These are phyloP conservation scores for Mormyrus lacerda DNA, from an alignment of 2,113 vertebrate species.

Conservation along the genomic window DNA sequence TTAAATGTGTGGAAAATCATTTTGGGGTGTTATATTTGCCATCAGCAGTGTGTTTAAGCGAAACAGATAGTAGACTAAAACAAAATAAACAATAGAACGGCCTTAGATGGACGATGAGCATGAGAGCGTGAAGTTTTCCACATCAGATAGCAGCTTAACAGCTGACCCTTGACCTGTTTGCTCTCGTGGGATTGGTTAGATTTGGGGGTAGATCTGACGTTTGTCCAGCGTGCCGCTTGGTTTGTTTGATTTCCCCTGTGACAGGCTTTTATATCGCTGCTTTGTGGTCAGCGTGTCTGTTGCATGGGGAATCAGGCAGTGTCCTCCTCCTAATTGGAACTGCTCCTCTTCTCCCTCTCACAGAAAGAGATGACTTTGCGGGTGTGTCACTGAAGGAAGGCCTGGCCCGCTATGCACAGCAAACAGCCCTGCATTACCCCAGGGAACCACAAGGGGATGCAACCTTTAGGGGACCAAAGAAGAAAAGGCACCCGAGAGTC, in stretches of 20 bases:
- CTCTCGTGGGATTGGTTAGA: not conserved
- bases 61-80: not conserved
- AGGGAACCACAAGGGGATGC: not conserved
- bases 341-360: slow-evolving; percentile 40
- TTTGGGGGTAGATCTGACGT: not conserved
- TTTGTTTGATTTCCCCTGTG: not conserved
- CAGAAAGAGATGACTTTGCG: slow-evolving; percentile 74
- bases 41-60: not conserved
- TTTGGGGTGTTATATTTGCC: not conserved
- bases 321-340: not conserved
- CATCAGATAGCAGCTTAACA: not conserved
- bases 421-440: not conserved
- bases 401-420: not conserved
- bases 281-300: not conserved
- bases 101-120: not conserved
- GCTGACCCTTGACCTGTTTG: not conserved
- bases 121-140: not conserved
- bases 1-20: not conserved
- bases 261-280: not conserved
- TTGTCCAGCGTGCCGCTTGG: not conserved
- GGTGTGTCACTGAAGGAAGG: slow-evolving; percentile 64
- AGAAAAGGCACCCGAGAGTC: not conserved
- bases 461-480: not conserved
- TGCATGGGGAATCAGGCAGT: not conserved
- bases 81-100: not conserved